A percentile compares a stretch with the other conserved stretches of the same genome.
These are phyloP conservation scores for Monopterus albus DNA, from an alignment of 2,113 vertebrate genomes.

Conservation along the genomic window DNA sequence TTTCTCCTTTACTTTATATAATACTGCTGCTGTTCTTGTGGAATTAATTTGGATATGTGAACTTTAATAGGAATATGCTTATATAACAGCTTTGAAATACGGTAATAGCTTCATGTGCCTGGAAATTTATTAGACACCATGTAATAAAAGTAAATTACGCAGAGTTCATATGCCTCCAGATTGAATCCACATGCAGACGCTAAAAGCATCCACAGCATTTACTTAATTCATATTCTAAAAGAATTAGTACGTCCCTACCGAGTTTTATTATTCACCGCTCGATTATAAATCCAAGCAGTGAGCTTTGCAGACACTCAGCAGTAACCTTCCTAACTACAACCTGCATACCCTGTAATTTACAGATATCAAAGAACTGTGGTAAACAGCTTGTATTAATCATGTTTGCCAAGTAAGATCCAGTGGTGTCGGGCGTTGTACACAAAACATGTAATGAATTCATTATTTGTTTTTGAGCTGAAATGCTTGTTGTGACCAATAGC, in stretches of 20 bases:
- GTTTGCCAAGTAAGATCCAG: constrained; percentile 5
- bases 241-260: not conserved
- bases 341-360: not conserved
- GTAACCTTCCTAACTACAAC: not conserved
- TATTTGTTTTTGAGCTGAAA: constrained; percentile 1
- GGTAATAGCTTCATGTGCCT: not conserved
- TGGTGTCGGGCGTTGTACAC: not conserved
- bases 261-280: not conserved
- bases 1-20: not conserved
- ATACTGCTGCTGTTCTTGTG: not conserved
- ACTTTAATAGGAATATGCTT: not conserved
- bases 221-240: not conserved
- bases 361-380: not conserved
- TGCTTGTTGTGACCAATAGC: not conserved
- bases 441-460: not conserved
- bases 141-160: not conserved
- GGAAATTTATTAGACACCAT: not conserved
- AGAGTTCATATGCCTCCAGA: not conserved
- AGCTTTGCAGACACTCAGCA: not conserved
- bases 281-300: not conserved
- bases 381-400: constrained; percentile 9
- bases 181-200: not conserved
- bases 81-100: not conserved
- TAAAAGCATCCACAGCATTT: too few relatives aligned
- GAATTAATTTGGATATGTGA: not conserved